Evolutionary conservation across 2,113 vertebrate species (phyloP), one percentile per base, ranked within the genome.

Genomic region (Heterotilapia buettikoferi): DNA sequence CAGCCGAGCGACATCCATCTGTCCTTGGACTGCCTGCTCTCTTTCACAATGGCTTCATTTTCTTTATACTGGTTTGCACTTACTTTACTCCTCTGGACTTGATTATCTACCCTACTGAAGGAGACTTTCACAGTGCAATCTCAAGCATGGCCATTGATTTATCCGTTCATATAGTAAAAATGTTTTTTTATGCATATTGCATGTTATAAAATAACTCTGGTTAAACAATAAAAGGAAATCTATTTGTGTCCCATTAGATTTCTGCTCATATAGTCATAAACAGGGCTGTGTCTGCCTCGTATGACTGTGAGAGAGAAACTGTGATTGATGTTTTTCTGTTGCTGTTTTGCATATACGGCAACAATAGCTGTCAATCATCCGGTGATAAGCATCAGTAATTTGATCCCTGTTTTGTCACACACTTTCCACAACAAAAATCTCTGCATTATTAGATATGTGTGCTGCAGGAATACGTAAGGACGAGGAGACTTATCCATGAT

Each of bases 1-100:
- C 86, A 91, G 88, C 94, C 86, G 73, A 93, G 88, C 6, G 26
- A 82, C 89, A 59, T 91, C 94, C 85, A 89, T 94, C 93, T 88
- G 89, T 92, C 90, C 78, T 84, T 84, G 88, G 88, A 84, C 88
- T 78, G 82, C 50, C 43, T 53, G 16, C 68, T 82, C 52, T 87
- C 82, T 89, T 57, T 84, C 85, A 83, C 78, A 71, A 80, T 80
- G 53, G 43, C 82, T 85, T 90, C 29, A 63, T 87, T 90, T 88
- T 91, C 38, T 84, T 88, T 50, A 38, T 26, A 66, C 29, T 43
- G 53, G n/a, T 71, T 76, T 68, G 31, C 40, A 79, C 26, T 86
- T 24, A 71, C 61, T 66, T 84, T 40, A 16, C 63, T 87, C 16
- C 16, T 57, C 3, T 66, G 57, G 31, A 24, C 61, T 92, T 84